Conservation (phyloP, 1,140 invertebrate species). For the Scaptodrosophila lebanonensis region DNA sequence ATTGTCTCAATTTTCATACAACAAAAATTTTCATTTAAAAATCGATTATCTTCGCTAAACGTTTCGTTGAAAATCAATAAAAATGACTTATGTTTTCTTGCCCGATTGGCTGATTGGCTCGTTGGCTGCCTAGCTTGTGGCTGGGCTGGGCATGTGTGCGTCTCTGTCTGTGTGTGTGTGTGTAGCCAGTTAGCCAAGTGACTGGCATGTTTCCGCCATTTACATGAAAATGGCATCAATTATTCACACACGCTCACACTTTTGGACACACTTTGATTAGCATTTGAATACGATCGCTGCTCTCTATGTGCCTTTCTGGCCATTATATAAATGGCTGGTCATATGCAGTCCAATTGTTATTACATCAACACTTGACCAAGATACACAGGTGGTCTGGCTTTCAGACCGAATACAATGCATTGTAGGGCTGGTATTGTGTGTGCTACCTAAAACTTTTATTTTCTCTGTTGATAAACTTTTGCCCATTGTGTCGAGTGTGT, state of each 20-base stretch:
- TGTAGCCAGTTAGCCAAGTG: no score
- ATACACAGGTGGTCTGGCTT: conserved; percentile 40
- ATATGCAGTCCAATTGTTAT: conserved; percentile 40
- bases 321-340: no score
- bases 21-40: conserved; percentile 9
- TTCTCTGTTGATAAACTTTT: conserved; percentile 34
- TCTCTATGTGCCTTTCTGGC: no score
- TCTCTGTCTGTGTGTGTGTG: conserved; percentile 25
- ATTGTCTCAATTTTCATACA: conserved; percentile 15
- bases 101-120: no score
- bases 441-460: conserved; percentile 56
- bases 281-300: no score
- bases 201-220: no score
- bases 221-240: no score
- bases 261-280: no score
- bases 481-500: conserved; percentile 43
- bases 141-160: conserved; percentile 19
- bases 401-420: no score
- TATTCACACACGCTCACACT: no score
- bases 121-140: no score
- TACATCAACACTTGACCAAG: conserved; percentile 61
- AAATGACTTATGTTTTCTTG: conserved; percentile 44
- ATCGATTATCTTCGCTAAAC: conserved; percentile 49
- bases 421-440: no score
- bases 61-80: conserved; percentile 24